These are phyloP conservation scores for Tenrec ecaudatus DNA, from an alignment of 2,113 vertebrate species.

Conservation along the genomic window DNA sequence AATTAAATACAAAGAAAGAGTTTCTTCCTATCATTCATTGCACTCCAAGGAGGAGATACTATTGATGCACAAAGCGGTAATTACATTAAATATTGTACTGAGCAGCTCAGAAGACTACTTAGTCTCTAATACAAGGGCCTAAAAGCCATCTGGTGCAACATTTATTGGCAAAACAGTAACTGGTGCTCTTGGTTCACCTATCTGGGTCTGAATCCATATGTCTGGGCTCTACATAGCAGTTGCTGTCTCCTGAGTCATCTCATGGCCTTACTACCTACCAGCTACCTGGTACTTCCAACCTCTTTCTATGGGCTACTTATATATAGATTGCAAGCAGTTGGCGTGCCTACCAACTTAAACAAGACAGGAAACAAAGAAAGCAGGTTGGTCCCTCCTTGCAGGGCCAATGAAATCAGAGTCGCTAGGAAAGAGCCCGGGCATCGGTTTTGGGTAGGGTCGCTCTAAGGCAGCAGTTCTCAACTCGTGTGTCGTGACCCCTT, in stretches of 20 bases:
- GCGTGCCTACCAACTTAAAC: too few species aligned
- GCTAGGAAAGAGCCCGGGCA: neutral
- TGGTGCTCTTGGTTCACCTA: neutral
- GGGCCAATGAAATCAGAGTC: neutral
- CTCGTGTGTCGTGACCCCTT: too few species aligned
- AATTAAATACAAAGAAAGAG: neutral
- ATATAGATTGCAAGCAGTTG: too few species aligned
- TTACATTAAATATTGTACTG: neutral
- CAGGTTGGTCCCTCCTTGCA: neutral
- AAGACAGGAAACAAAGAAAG: too few species aligned
- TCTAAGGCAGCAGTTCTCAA: neutral
- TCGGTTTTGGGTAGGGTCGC: neutral
- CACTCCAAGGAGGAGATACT: neutral
- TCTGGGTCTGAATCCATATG: neutral
- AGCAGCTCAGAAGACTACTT: neutral
- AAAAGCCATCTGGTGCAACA: neutral
- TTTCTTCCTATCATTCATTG: neutral
- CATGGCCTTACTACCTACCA: too few species aligned
- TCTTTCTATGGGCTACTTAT: too few species aligned
- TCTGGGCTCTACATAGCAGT: neutral
- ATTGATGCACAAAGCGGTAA: neutral
- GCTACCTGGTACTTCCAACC: too few species aligned
- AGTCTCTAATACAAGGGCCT: neutral
- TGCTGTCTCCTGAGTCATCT: too few species aligned
- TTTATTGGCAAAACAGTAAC: neutral